Evolutionary conservation across 92 coral and sea anemone genomes (phyloP), one percentile per base, ranked within the genome.

Genomic region (Palythoa grandiflora): DNA sequence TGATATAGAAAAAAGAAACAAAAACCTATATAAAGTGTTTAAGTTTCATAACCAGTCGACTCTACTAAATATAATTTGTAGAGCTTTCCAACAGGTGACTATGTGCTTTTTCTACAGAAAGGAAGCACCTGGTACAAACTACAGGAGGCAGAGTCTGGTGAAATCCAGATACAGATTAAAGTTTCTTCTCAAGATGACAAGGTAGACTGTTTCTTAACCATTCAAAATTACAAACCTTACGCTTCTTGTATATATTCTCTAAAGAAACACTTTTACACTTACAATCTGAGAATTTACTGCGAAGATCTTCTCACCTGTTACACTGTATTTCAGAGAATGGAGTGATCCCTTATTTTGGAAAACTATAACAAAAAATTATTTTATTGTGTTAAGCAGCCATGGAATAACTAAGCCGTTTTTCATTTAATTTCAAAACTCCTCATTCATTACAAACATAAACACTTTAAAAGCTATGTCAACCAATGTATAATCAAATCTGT

Each of bases 111-210:
- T 13, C 63, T 40, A 89, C 91, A 95, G 92, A 92, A 93, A 80
- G 91, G 87, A 71, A 90, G 94, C 37, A 93, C 89, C 10, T 96
- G 98, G 98, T 88, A 70, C 87, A 90, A 91, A 38, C 90, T 96
- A n/a, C 90, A 91, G 38, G 98, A 96, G 47, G 93, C 88, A 3
- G 98, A 96, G 44, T 77, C 92, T 15, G 98, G 98, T 40, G 96
- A 96, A 68, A 96, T 96, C 21, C 98, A 94, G 68, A 68, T 96
- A 38, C 87, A 90, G 44, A 83, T 94, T n/a, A 94, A 94, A 77
- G 88, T 93, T 52, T 92, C 95, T 17, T 65, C 81, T 11, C 93
- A 93, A 13, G 98, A 93, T 13, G 94, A 94, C 44, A 88, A 92
- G 93, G 98, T 94, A 21, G 19, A 52, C 9, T 77, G 38, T 9